phyloP scores from a whole-genome alignment of 1,140 invertebrate species.

The Drosophila arizonae region DNA sequence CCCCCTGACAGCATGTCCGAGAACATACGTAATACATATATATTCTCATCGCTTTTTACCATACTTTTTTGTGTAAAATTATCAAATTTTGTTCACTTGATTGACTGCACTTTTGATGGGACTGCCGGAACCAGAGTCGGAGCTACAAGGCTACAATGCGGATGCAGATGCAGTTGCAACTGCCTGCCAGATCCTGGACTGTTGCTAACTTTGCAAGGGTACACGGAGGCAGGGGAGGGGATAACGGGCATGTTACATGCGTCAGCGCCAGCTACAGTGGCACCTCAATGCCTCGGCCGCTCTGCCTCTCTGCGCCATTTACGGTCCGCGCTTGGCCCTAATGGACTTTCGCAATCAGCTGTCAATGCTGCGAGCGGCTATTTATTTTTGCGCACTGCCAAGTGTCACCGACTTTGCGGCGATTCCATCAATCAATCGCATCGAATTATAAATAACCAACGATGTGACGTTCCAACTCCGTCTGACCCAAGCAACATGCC shows the following conservation, averaged over 20 bases:
- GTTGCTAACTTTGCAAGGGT: slow-evolving; percentile 5
- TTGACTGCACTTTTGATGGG: slow-evolving; percentile 75
- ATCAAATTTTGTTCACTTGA: slow-evolving; percentile 73
- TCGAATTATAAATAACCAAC: slow-evolving; percentile 78
- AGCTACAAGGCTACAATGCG: slow-evolving; percentile 18
- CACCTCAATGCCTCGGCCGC: background rate
- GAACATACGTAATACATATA: slow-evolving; percentile 26
- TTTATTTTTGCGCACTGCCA: slow-evolving; percentile 79
- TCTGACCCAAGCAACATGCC: slow-evolving; percentile 16
- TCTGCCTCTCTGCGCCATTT: slow-evolving; percentile 7
- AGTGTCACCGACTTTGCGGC: slow-evolving; percentile 78
- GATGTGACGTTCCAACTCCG: slow-evolving; percentile 5
- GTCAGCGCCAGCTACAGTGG: slow-evolving; percentile 4
- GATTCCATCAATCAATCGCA: slow-evolving; percentile 77
- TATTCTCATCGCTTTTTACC: background rate
- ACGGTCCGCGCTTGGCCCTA: slow-evolving; percentile 44
- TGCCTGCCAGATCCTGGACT: background rate
- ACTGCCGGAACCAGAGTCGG: slow-evolving; percentile 38
- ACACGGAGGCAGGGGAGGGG: too few species aligned
- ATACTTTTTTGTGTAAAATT: slow-evolving; percentile 47
- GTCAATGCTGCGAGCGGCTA: slow-evolving; percentile 75
- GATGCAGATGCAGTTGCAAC: slow-evolving; percentile 45
- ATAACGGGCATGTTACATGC: background rate
- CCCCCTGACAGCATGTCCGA: background rate
- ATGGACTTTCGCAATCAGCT: slow-evolving; percentile 80